Evolutionary conservation across 1,140 invertebrate genomes (phyloP).

Genomic region (Drosophila funebris): DNA sequence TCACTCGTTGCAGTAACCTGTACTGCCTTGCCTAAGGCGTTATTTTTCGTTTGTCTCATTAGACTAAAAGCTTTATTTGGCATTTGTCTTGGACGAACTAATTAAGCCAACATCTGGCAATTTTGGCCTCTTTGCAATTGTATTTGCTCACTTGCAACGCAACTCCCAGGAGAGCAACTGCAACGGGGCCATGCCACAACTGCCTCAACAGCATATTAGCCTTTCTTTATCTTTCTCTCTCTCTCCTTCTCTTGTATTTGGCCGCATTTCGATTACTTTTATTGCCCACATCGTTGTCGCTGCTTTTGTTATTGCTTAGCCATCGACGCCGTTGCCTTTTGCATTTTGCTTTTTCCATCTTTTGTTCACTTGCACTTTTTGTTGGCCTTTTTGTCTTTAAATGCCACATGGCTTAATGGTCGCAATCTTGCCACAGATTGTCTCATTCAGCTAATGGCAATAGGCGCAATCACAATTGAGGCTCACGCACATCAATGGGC

Average conservation of each 20-base stretch:
- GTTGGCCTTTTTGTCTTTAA: background rate
- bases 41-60: slow-evolving; percentile 45
- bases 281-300: slow-evolving; percentile 20
- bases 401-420: slow-evolving; percentile 6
- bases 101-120: slow-evolving; percentile 60
- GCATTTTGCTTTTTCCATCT: background rate
- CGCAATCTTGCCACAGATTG: slow-evolving; percentile 7
- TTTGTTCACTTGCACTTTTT: background rate
- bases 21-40: background rate
- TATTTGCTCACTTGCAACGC: slow-evolving; percentile 62
- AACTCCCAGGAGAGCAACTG: slow-evolving; percentile 49
- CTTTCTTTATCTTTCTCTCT: background rate
- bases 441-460: slow-evolving; percentile 50
- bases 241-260: background rate
- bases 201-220: slow-evolving; percentile 37
- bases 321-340: slow-evolving; percentile 26
- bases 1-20: background rate
- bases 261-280: slow-evolving; percentile 58
- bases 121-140: slow-evolving; percentile 44
- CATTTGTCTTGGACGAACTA: slow-evolving; percentile 45
- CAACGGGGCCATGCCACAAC: background rate
- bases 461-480: background rate
- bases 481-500: background rate
- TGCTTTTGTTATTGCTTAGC: slow-evolving; percentile 70
- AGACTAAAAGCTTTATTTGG: slow-evolving; percentile 74